phyloP scores from a whole-genome alignment of 1,140 invertebrate species.

The Papilio glaucus region DNA sequence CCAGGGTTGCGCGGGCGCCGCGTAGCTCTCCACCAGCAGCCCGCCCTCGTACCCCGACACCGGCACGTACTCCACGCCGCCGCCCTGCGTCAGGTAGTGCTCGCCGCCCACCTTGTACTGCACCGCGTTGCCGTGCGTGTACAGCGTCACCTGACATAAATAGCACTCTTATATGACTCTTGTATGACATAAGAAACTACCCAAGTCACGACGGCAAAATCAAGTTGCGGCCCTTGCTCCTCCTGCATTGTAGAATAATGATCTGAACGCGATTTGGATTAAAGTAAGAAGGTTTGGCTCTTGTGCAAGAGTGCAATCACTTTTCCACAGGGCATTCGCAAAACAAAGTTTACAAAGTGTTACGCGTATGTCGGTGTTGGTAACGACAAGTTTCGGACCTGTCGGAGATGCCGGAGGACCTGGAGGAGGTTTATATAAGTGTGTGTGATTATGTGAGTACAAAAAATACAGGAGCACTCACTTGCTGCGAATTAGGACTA shows the following conservation, averaged over 20 bases:
- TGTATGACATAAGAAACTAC: too few species aligned
- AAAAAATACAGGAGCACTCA: constrained; percentile 41
- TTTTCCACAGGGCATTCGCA: too few species aligned
- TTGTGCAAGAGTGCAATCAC: too few species aligned
- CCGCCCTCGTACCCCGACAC: constrained; percentile 74
- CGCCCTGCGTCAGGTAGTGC: constrained; percentile 75
- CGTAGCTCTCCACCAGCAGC: constrained; percentile 73
- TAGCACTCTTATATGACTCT: background rate
- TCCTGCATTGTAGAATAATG: too few species aligned
- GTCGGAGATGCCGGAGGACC: too few species aligned
- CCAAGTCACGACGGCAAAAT: too few species aligned
- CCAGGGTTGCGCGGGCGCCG: constrained; percentile 67
- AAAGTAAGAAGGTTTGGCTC: too few species aligned
- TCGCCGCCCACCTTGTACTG: constrained; percentile 81
- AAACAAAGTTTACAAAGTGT: too few species aligned
- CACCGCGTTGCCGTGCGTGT: constrained; percentile 78
- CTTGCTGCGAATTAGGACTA: constrained; percentile 83
- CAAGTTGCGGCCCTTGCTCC: too few species aligned
- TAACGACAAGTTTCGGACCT: too few species aligned
- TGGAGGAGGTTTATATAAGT: background rate
- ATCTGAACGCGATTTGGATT: too few species aligned
- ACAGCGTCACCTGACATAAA: constrained; percentile 80
- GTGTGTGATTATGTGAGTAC: background rate
- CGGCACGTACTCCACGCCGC: constrained; percentile 73
- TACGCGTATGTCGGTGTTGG: too few species aligned